Evolutionary conservation across 2,797 vertebrate species (phyloP).

Genomic region (Epinephelus malabaricus): DNA sequence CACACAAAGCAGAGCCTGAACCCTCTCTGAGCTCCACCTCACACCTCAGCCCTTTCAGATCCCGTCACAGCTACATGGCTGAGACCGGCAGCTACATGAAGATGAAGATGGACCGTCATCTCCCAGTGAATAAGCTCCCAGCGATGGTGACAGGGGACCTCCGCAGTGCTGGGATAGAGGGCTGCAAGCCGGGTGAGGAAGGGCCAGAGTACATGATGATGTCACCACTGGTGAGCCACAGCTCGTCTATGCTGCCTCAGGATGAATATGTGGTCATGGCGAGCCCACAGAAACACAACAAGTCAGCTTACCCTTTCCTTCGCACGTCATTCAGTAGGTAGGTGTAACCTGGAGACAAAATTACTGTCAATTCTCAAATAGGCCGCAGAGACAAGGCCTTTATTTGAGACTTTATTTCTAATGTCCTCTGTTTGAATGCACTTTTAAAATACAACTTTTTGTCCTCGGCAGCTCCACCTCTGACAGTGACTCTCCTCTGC

Average conservation of each 20-base stretch:
- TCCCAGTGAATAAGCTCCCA: not conserved
- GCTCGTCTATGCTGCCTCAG: slow-evolving; percentile 33
- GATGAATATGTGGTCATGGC: slow-evolving; percentile 73
- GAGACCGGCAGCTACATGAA: slow-evolving; percentile 50
- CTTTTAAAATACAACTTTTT: not conserved
- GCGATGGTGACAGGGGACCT: not conserved
- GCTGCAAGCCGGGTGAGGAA: slow-evolving; percentile 21
- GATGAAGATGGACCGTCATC: slow-evolving; percentile 33
- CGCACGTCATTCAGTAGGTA: slow-evolving; percentile 65
- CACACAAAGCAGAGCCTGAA: not conserved
- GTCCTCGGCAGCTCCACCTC: slow-evolving; percentile 42
- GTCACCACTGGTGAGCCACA: slow-evolving; percentile 64
- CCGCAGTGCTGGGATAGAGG: not conserved
- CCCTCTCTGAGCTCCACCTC: not conserved
- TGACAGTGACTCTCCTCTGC: slow-evolving; percentile 37
- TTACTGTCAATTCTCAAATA: too few relatives aligned
- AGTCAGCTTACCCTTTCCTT: slow-evolving; percentile 26
- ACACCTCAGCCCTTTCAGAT: slow-evolving; percentile 1
- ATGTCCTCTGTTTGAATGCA: not conserved
- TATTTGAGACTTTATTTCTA: too few relatives aligned
- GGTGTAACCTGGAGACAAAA: not conserved
- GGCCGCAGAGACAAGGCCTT: too few relatives aligned
- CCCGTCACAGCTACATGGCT: not conserved
- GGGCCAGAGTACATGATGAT: slow-evolving; percentile 80
- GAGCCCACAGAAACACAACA: slow-evolving; percentile 61